Percentiles rank a stretch among this genome's conserved stretches.
Evolutionary conservation across 1,140 invertebrate species (phyloP).

Genomic region (Uloborus diversus): DNA sequence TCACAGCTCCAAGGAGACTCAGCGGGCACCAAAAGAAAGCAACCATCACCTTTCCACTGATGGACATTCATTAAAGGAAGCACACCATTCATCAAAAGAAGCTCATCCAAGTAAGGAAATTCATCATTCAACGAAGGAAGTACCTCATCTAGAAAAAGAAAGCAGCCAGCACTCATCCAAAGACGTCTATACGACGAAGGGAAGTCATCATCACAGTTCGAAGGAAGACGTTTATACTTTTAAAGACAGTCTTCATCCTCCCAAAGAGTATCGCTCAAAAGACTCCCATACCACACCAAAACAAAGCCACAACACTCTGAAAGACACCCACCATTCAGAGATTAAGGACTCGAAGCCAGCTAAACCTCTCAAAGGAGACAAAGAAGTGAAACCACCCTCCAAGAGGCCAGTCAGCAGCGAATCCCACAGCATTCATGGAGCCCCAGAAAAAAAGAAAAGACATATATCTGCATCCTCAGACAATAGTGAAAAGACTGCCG

Average conservation of each 20-base stretch:
- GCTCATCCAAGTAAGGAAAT: not conserved
- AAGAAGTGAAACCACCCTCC: no score
- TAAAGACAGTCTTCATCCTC: no score
- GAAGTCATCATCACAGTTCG: no score
- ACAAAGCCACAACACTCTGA: not conserved
- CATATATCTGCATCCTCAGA: not conserved
- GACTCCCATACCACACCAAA: not conserved
- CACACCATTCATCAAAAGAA: not conserved
- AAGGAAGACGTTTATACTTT: no score
- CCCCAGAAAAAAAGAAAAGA: conserved; percentile 23
- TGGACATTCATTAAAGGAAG: not conserved
- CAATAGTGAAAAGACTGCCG: not conserved
- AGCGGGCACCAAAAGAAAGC: not conserved
- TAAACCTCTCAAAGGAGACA: no score
- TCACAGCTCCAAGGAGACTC: not conserved
- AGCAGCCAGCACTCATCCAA: not conserved
- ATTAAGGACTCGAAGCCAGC: not conserved
- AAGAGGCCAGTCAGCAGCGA: no score
- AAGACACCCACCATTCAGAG: not conserved
- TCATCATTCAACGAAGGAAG: conserved; percentile 9
- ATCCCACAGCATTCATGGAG: not conserved
- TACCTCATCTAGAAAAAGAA: not conserved
- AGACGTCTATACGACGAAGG: conserved; percentile 2
- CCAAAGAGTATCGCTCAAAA: conserved; percentile 3
- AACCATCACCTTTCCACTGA: not conserved